These are phyloP conservation scores for Mixornis gularis DNA, from an alignment of 2,113 vertebrate species.

Conservation along the genomic window DNA sequence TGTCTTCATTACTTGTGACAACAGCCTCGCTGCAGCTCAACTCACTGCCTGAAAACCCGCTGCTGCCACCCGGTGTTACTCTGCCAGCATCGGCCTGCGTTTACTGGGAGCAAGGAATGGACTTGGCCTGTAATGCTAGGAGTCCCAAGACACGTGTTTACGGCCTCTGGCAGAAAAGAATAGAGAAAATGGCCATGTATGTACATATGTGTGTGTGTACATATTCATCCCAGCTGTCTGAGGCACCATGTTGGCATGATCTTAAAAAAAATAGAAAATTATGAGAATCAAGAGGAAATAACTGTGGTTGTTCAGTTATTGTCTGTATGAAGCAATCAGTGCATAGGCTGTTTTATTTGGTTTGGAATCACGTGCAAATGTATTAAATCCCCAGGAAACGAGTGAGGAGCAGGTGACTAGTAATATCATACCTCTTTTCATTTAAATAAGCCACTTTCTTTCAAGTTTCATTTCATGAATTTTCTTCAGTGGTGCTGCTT, in stretches of 20 bases:
- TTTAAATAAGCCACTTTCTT: conserved; percentile 3
- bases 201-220: background rate
- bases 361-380: background rate
- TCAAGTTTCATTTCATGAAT: conserved; percentile 5
- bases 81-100: background rate
- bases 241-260: background rate
- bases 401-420: background rate
- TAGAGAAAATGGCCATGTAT: background rate
- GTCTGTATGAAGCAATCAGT: background rate
- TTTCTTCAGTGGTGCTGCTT: background rate
- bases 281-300: background rate
- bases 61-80: conserved; percentile 74
- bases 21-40: background rate
- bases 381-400: background rate
- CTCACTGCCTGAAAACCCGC: conserved; percentile 67
- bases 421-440: background rate
- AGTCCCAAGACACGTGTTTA: background rate
- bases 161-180: background rate
- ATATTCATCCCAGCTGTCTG: background rate
- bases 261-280: background rate
- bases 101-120: background rate
- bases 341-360: background rate
- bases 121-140: accelerated
- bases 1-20: conserved; percentile 12
- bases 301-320: background rate